These are phyloP conservation scores for Brachionus rotundiformis DNA, from an alignment of 1,140 invertebrate species.

Conservation along the genomic window DNA sequence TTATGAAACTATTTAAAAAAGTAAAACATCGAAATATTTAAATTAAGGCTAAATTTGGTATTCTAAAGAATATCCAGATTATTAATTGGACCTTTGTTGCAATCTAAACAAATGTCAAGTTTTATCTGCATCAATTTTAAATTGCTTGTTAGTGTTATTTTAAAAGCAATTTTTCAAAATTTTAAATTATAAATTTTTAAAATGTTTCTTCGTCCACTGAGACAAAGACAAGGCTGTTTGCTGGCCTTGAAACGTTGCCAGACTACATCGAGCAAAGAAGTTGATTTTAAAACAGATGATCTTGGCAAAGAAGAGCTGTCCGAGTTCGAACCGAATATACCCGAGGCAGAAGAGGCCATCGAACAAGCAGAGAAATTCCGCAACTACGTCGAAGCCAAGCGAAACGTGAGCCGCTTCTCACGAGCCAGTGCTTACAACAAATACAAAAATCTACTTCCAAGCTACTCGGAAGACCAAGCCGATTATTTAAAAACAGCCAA, in stretches of 20 bases:
- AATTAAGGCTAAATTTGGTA: no score
- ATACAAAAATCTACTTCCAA: neutral
- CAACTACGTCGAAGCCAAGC: neutral
- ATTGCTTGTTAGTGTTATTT: neutral
- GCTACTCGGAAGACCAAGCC: neutral
- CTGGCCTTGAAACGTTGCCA: neutral
- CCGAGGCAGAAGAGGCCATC: constrained; percentile 39
- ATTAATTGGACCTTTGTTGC: no score
- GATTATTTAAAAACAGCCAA: constrained; percentile 8
- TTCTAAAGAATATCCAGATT: no score
- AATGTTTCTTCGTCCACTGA: neutral
- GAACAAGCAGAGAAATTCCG: constrained; percentile 22
- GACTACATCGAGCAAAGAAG: neutral
- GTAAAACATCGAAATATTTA: no score
- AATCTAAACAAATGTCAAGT: neutral
- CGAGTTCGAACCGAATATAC: constrained; percentile 44
- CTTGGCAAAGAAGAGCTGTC: neutral
- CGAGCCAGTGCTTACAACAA: neutral
- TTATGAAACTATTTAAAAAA: no score
- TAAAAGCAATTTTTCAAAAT: neutral
- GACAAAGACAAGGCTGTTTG: neutral
- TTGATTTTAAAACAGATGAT: constrained; percentile 24
- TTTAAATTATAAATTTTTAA: neutral
- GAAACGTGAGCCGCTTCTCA: constrained; percentile 37
- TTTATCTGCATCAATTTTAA: no score